Evolutionary conservation across 2,113 vertebrate genomes (phyloP).

Genomic region (Pao palembangensis): DNA sequence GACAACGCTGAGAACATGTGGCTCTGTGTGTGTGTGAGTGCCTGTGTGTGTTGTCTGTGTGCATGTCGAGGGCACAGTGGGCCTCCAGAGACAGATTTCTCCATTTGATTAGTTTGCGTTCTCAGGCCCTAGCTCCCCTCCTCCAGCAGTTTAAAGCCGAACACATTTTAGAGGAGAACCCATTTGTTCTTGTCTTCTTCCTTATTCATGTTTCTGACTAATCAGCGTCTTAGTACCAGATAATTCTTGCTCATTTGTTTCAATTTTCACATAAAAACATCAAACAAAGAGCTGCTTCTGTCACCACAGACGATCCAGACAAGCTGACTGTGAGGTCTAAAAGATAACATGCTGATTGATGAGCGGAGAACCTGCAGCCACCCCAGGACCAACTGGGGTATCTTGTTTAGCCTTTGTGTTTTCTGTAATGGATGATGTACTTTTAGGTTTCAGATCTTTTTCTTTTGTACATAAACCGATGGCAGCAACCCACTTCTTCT

Average conservation of each 20-base stretch:
- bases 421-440: slow-evolving; percentile 15
- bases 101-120: slow-evolving; percentile 60
- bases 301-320: background rate
- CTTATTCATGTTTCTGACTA: slow-evolving; percentile 7
- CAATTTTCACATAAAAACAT: background rate
- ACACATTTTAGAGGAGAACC: slow-evolving; percentile 8
- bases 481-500: slow-evolving; percentile 15
- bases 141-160: slow-evolving; percentile 29
- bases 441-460: slow-evolving; percentile 1
- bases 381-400: background rate
- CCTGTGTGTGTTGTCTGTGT: slow-evolving; percentile 8
- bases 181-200: slow-evolving; percentile 12
- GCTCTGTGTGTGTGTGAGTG: slow-evolving; percentile 4
- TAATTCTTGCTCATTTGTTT: background rate
- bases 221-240: background rate
- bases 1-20: slow-evolving; percentile 37
- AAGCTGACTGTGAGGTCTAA: background rate
- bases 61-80: slow-evolving; percentile 25
- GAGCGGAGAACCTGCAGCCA: background rate
- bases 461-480: slow-evolving; percentile 26
- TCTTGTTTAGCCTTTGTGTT: slow-evolving; percentile 5
- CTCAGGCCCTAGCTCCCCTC: slow-evolving; percentile 32
- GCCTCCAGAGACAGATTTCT: slow-evolving; percentile 60
- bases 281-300: background rate
- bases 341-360: slow-evolving; percentile 13